A percentile compares a stretch with the other conserved stretches of the same genome.
Evolutionary conservation across 2,113 vertebrate genomes (phyloP).

Genomic region (Montifringilla adamsi): DNA sequence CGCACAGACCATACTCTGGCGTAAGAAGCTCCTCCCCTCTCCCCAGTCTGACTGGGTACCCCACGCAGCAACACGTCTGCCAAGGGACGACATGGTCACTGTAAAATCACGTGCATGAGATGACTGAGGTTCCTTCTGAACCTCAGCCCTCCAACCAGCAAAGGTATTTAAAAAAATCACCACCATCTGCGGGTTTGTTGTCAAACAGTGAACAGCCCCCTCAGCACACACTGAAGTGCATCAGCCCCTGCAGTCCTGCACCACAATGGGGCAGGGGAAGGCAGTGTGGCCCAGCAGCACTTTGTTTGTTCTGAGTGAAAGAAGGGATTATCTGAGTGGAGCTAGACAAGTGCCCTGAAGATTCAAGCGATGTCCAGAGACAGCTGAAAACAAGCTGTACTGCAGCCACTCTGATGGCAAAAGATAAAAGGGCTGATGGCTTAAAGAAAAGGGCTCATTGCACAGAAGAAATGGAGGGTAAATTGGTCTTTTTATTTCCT

Average conservation of each 20-base stretch:
- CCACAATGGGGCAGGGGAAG: neutral
- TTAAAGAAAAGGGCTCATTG: constrained; percentile 61
- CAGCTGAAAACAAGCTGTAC: constrained; percentile 71
- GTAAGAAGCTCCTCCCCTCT: neutral
- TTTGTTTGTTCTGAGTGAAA: constrained; percentile 38
- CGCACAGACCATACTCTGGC: rapidly evolving
- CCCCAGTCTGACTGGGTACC: neutral
- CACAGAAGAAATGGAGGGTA: constrained; percentile 43
- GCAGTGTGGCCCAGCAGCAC: neutral
- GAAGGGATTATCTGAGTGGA: neutral
- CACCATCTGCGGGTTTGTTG: neutral
- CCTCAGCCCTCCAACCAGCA: neutral
- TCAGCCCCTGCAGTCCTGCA: constrained; percentile 31
- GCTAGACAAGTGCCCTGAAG: constrained; percentile 23
- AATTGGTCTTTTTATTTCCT: constrained; percentile 64
- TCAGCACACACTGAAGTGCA: neutral
- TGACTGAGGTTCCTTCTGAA: neutral
- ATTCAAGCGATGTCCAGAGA: constrained; percentile 44
- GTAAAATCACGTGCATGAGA: neutral
- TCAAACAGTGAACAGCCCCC: constrained; percentile 21
- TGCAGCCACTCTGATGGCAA: constrained; percentile 56
- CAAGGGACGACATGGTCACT: rapidly evolving
- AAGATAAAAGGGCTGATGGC: constrained; percentile 59
- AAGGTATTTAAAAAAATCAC: neutral
- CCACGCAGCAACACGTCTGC: neutral